Percentiles rank a stretch among this genome's conserved stretches.
phyloP scores from a whole-genome alignment of 1,140 invertebrate genomes.

The Pseudachorutes palmiensis region DNA sequence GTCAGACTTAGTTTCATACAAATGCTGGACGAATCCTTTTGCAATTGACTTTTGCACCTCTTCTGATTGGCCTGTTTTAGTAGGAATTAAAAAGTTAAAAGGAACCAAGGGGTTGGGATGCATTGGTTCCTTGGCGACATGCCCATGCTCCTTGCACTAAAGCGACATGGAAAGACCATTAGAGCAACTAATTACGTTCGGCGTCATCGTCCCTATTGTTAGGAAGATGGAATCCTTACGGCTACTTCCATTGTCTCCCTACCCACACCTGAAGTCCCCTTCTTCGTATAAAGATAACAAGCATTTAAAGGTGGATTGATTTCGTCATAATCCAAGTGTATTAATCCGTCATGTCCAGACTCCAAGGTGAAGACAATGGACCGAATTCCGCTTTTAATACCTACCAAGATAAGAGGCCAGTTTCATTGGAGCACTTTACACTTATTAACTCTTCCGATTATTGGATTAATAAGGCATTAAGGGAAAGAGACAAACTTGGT shows the following conservation, averaged over 20 bases:
- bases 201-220: constrained; percentile 20
- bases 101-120: too few relatives aligned
- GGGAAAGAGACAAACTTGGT: background rate
- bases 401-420: background rate
- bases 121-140: constrained; percentile 31
- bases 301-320: too few relatives aligned
- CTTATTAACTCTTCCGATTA: background rate
- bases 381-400: background rate
- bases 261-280: background rate
- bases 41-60: background rate
- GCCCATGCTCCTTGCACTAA: constrained; percentile 27
- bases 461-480: background rate
- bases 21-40: background rate
- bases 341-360: background rate
- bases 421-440: background rate
- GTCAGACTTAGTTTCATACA: background rate
- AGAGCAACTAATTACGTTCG: constrained; percentile 38
- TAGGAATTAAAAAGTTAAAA: too few relatives aligned
- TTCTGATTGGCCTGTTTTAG: too few relatives aligned
- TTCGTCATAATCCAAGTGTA: constrained; percentile 1
- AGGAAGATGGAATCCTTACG: background rate
- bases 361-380: background rate
- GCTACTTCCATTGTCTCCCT: background rate
- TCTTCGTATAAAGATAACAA: too few relatives aligned
- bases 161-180: constrained; percentile 39